Conservation (phyloP, 2,888 invertebrate species). For the Campopleginae sp. region DNA sequence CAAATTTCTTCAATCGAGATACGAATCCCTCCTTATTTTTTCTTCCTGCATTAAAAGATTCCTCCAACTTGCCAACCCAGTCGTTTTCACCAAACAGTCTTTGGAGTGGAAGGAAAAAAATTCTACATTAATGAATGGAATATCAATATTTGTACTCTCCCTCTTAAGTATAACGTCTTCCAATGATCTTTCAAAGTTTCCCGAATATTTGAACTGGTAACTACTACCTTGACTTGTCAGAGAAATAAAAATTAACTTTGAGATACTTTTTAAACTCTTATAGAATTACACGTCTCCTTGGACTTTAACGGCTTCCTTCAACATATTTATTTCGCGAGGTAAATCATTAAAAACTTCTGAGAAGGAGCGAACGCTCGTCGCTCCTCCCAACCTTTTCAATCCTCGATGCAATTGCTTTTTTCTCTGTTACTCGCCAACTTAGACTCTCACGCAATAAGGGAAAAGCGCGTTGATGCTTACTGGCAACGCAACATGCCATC, state of each 20-base stretch:
- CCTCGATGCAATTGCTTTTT: slow-evolving; percentile 15
- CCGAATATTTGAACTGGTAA: not conserved
- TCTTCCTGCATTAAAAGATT: not conserved
- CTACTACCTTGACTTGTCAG: not conserved
- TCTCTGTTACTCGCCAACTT: slow-evolving; percentile 12
- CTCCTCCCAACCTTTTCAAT: not conserved
- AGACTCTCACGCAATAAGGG: slow-evolving; percentile 15
- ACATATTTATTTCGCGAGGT: slow-evolving; percentile 3
- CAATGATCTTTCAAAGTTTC: not conserved
- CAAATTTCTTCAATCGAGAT: not conserved
- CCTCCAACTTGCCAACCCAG: not conserved
- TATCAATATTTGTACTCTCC: not conserved
- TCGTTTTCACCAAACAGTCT: not conserved
- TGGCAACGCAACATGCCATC: slow-evolving; percentile 5
- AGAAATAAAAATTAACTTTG: slow-evolving; percentile 10
- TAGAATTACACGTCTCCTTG: not conserved
- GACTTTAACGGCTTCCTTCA: not conserved
- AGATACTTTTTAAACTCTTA: slow-evolving; percentile 3
- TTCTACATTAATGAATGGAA: not conserved
- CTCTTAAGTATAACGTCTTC: not conserved
- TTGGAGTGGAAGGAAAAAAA: not conserved
- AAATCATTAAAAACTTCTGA: slow-evolving; percentile 25
- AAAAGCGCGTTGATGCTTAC: slow-evolving; percentile 1
- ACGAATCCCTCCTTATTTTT: not conserved
- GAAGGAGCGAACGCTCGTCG: not conserved